Evolutionary conservation across 2,113 vertebrate species (phyloP), one percentile per base, ranked within the genome.

Genomic region (Mormoops blainvillei): DNA sequence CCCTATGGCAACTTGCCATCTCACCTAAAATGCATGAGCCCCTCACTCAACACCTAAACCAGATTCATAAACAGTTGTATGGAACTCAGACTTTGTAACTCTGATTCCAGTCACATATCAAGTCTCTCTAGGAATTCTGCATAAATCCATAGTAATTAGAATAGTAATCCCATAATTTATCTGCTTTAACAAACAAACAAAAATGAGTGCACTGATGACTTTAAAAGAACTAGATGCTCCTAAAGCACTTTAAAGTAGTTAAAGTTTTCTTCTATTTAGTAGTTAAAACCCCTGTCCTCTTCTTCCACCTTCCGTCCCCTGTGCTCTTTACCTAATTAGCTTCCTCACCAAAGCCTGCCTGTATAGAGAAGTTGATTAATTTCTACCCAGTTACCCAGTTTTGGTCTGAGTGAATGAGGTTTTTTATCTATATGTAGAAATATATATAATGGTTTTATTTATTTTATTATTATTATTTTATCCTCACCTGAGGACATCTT

Each of bases 281-380:
- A 50, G 19, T 67, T 71, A 61, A 50, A 70, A 43, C 52, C 50
- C 26, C 82, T 71, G n/a, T 12, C 36, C 28, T 68, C 65, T 56
- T 33, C 33, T 36, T 80, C 26, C 2, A 0, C 33, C 38, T 13
- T 20, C 24, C 24, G 43, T 41, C 1, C 22, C 9, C 11, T 15
- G n/a, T 19, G 58, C 33, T 63, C 4, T 84, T 87, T 74, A 85
- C 33, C 28, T 63, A 16, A 82, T 70, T 41, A 22, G 11, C 82
- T 94, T 96, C n/a, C 61, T 94, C 86, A 88, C 67, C 38, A 84
- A 58, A 94, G 38, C 74, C 33, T 70, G 54, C 48, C 22, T 52
- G 7, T 70, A 33, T 26, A 13, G 13, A 19, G 24, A 52, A 31
- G 18, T 63, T 68, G 82, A 88, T 36, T 77, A 28, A 87, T 63